Conservation (phyloP, 92 coral and sea anemone genomes). For the Muricea muricata region DNA sequence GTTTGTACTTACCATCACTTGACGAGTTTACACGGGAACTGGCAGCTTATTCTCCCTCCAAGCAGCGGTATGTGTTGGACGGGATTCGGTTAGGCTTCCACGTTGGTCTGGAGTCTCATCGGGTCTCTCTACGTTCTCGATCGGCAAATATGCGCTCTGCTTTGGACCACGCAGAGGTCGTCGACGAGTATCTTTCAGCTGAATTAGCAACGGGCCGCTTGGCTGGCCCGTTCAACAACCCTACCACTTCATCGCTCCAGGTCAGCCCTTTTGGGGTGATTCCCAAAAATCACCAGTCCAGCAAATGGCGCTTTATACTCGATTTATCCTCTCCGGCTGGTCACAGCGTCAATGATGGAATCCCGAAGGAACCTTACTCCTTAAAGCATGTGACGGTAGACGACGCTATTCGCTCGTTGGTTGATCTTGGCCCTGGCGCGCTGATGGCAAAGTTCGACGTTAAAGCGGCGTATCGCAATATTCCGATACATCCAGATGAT, state of each 20-base stretch:
- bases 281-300: constrained; percentile 50
- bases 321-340: constrained; percentile 25
- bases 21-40: not conserved
- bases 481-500: too few species aligned
- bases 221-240: constrained; percentile 25
- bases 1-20: too few species aligned
- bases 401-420: too few species aligned
- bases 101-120: not conserved
- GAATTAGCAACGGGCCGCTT: not conserved
- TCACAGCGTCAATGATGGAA: constrained; percentile 41
- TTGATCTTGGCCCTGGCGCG: too few species aligned
- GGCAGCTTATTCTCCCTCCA: not conserved
- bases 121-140: not conserved
- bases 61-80: not conserved
- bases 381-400: too few species aligned
- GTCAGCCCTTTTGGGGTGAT: constrained; percentile 50
- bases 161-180: too few species aligned
- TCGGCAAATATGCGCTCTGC: too few species aligned
- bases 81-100: not conserved
- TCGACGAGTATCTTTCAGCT: not conserved
- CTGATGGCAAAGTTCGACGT: too few species aligned
- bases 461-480: too few species aligned
- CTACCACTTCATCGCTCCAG: constrained; percentile 31
- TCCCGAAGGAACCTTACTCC: constrained; percentile 1
- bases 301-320: constrained; percentile 53